These are phyloP conservation scores for Agonopterix heracliana DNA, from an alignment of 2,888 invertebrate genomes.

Conservation along the genomic window DNA sequence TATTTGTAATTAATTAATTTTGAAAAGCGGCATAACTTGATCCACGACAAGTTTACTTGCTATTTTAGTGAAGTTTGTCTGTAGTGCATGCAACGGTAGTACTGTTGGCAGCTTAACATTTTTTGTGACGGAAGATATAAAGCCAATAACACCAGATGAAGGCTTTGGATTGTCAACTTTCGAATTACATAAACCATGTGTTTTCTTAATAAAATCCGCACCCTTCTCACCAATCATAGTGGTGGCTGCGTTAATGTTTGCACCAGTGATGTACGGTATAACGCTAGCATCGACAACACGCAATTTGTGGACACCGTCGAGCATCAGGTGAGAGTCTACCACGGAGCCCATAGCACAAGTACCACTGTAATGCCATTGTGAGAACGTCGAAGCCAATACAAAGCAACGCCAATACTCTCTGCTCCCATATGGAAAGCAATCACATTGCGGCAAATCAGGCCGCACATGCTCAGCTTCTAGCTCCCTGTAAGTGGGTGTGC, in stretches of 20 bases:
- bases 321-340: conserved; percentile 45
- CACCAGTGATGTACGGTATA: conserved; percentile 63
- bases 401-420: conserved; percentile 63
- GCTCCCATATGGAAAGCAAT: conserved; percentile 41
- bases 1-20: no score
- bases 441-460: conserved; percentile 46
- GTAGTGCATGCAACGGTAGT: no score
- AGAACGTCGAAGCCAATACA: conserved; percentile 58
- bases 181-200: no score
- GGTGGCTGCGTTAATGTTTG: conserved; percentile 56
- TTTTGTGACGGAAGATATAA: no score
- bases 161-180: no score
- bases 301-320: conserved; percentile 41
- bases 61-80: no score
- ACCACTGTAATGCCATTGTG: not conserved
- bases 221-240: conserved; percentile 65
- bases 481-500: conserved; percentile 41
- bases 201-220: conserved; percentile 52
- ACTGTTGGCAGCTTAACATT: no score
- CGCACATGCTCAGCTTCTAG: conserved; percentile 47
- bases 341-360: conserved; percentile 58
- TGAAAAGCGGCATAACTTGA: no score
- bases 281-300: conserved; percentile 61
- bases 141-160: no score
- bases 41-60: no score